Percentiles rank a stretch among this genome's conserved stretches.
Conservation (phyloP, 1,140 invertebrate genomes). For the Solenopsis fugax region DNA sequence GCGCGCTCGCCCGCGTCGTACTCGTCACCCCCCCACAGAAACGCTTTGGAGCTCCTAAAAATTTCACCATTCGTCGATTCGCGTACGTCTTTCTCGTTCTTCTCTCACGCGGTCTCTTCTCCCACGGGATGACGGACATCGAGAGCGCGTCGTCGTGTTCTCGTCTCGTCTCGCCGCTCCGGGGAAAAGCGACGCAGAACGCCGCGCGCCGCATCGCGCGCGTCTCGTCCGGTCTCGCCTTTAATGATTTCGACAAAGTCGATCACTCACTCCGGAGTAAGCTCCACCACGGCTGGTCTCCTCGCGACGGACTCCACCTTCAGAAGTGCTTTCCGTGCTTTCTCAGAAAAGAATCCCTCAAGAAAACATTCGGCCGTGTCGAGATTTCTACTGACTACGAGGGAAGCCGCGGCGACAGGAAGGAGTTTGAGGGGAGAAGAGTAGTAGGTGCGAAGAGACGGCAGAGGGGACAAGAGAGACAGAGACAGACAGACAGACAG, state of each 20-base stretch:
- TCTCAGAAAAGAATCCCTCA: constrained; percentile 83
- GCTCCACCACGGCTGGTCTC: no score
- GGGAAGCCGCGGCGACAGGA: no score
- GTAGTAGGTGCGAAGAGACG: constrained; percentile 6
- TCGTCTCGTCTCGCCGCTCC: not conserved
- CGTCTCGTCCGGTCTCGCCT: no score
- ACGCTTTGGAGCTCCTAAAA: constrained; percentile 51
- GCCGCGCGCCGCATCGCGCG: not conserved
- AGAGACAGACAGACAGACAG: constrained; percentile 78
- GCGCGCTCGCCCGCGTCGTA: constrained; percentile 52
- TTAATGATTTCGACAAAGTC: no score
- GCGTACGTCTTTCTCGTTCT: not conserved
- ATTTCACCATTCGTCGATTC: constrained; percentile 1
- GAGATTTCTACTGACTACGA: constrained; percentile 83
- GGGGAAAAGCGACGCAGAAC: constrained; percentile 15
- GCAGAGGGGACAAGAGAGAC: constrained; percentile 79
- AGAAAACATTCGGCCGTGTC: constrained; percentile 85
- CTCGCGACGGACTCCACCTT: not conserved
- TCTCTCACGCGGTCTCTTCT: constrained; percentile 10
- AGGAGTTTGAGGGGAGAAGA: constrained; percentile 73
- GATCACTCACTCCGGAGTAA: no score
- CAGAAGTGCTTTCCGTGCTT: constrained; percentile 81
- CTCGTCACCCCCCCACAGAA: constrained; percentile 79
- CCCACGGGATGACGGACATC: not conserved
- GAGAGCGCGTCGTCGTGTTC: not conserved